Percentiles rank a stretch among this genome's conserved stretches.
Conservation (phyloP, 1,140 invertebrate species). For the Drosophila carrolli region DNA sequence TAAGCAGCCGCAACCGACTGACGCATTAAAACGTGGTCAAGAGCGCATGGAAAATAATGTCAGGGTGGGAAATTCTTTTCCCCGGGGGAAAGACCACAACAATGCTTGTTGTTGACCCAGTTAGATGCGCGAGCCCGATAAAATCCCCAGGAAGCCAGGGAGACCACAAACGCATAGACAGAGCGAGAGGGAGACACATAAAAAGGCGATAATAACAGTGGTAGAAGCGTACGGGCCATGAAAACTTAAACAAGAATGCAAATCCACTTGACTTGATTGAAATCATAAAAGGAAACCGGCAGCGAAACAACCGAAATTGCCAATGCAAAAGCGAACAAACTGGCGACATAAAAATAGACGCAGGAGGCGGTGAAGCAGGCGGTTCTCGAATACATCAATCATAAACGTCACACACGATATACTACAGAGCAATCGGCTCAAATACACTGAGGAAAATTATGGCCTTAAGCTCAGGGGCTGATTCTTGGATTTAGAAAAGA, state of each 20-base stretch:
- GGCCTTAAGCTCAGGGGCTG: too few relatives aligned
- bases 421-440: slow-evolving; percentile 15
- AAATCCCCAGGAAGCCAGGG: slow-evolving; percentile 9
- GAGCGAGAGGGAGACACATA: slow-evolving; percentile 21
- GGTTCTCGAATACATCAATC: slow-evolving; percentile 65
- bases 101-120: slow-evolving; percentile 61
- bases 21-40: slow-evolving; percentile 60
- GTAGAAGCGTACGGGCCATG: slow-evolving; percentile 42
- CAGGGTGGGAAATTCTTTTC: slow-evolving; percentile 1
- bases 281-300: slow-evolving; percentile 58
- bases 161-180: not conserved
- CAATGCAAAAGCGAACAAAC: slow-evolving; percentile 43
- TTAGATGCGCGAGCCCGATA: slow-evolving; percentile 61
- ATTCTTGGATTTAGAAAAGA: too few relatives aligned
- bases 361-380: slow-evolving; percentile 20
- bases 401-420: slow-evolving; percentile 31
- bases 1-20: slow-evolving; percentile 38
- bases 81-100: slow-evolving; percentile 23
- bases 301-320: slow-evolving; percentile 55
- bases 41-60: slow-evolving; percentile 42
- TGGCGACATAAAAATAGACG: slow-evolving; percentile 66
- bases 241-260: slow-evolving; percentile 67
- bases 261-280: slow-evolving; percentile 81
- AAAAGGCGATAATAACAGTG: slow-evolving; percentile 54
- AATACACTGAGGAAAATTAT: slow-evolving; percentile 1